Conservation (phyloP, 2,888 invertebrate genomes). For the Julus scanicus region DNA sequence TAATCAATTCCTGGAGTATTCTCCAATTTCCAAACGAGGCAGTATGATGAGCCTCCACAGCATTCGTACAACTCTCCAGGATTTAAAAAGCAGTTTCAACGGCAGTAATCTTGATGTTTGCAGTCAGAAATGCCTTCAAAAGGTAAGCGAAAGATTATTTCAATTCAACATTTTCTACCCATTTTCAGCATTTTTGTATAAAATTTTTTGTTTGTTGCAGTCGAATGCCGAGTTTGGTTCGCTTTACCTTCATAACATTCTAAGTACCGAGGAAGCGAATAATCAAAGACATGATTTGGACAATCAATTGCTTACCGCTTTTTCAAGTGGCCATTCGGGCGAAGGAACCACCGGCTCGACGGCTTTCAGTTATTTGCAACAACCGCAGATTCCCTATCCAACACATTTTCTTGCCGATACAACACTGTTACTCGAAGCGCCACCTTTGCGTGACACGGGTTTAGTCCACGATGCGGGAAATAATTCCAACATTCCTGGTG, state of each 20-base stretch:
- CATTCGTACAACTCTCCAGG: constrained; percentile 7
- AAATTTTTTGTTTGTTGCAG: not conserved
- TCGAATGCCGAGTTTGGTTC: not conserved
- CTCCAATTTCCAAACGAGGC: constrained; percentile 1
- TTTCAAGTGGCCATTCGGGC: not conserved
- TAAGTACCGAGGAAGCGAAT: not conserved
- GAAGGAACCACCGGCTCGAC: not conserved
- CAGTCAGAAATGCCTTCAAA: constrained; percentile 22
- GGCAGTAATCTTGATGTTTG: constrained; percentile 37
- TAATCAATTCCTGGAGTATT: constrained; percentile 37
- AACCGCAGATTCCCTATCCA: not conserved
- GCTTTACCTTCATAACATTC: not conserved
- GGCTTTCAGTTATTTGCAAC: not conserved
- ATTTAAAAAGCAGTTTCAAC: constrained; percentile 44
- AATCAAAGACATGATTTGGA: not conserved
- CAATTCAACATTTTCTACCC: not conserved
- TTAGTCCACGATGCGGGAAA: not conserved
- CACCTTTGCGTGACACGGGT: not conserved
- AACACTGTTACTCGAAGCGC: not conserved
- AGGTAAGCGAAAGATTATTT: not conserved
- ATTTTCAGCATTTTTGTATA: too few relatives aligned
- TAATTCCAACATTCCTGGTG: not conserved
- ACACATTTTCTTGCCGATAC: not conserved
- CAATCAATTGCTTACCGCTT: not conserved
- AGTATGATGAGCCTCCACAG: constrained; percentile 49